Base-by-base conservation (phyloP, 53 echinoderm and acorn worm species). In the Stichopus horrens region DNA sequence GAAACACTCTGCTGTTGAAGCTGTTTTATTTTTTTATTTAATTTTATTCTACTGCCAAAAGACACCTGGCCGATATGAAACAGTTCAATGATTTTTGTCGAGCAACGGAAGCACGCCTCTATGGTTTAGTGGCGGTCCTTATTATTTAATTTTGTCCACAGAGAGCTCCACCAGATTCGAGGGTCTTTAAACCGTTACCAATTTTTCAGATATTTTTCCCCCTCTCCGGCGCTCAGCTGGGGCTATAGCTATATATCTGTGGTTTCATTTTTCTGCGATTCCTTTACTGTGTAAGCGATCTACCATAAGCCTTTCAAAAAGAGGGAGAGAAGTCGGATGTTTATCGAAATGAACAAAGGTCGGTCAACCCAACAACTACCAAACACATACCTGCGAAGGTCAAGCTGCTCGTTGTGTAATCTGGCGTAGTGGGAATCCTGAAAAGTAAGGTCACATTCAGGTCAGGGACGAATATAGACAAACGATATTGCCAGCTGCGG, bases 321-420 rank as follows among this genome's bases (percentile, higher is more conserved):
- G 18, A 71, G 6, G n/a, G 71, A n/a, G 18, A 20, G 4, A 58
- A 52, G 52, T 81, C 57, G 81, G 81, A 81, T 81, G 81, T 81
- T 81, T 81, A 58, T 81, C 81, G 2, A 2, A 81, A 81, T 81
- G 58, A 81, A 56, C 85, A 85, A 85, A 85, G 85, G 85, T 85
- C 85, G 85, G 37, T 85, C 60, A 68, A 23, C 85, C 81, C 81
- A 75, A 52, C 75, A 54, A 54, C 81, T 57, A 71, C 71, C 71
- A 18, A 71, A 63, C 85, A 85, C 85, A 85, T 85, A 67, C 85
- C 85, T 63, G 85, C 66, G 85, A 85, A 85, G 85, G 85, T 85
- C 85, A 68, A 67, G 66, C 66, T 23, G 58, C 66, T 85, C 2
- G 85, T 85, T 85, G 85, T 85, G 85, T 65, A 85, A 85, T 85